Base-by-base conservation (phyloP, 37 sponge, comb jelly and placozoan genomes). In the Cliona cf. orientalis region DNA sequence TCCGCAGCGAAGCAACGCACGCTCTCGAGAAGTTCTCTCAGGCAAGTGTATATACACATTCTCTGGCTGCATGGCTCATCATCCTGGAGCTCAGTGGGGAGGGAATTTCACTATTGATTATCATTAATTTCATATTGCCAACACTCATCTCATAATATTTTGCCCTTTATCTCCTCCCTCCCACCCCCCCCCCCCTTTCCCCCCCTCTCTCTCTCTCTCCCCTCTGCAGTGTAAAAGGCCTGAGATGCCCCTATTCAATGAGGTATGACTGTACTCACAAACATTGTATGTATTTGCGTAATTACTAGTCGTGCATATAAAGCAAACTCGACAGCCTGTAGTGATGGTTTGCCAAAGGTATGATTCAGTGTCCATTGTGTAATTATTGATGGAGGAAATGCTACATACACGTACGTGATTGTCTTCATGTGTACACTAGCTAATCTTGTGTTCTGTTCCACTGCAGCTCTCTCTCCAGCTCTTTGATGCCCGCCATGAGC, bases 1-100 rank as follows among this genome's bases (percentile, higher is more conserved):
- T 69, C 39, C 66, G 75, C 21, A n/a, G 69, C 61, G 89, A 87
- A 4, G 75, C 75, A 23, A 31, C 62, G 26, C 77, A 76, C n/a
- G 28, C 80, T 7, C 58, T 45, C 2, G 92, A 92, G 58, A 87
- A 84, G 60, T 76, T 87, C 23, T 68, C 80, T 49, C 92, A 92
- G 83, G 91, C 86, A 7, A 31, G 80, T 45, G 57, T 66, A 58
- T 62, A 42, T 32, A 11, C 42, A 81, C 43, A 32, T 5, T 64
- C 45, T 28, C 33, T 58, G 3, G 1, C 2, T 46, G 39, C 28
- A 44, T 33, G 43, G n/a, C 11, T 49, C 11, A 49, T n/a, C n/a
- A n/a, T n/a, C n/a, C n/a, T n/a, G n/a, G n/a, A n/a, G n/a, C n/a
- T n/a, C n/a, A n/a, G n/a, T n/a, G n/a, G n/a, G n/a, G n/a, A n/a